Evolutionary conservation across 2,888 invertebrate genomes (phyloP).

Genomic region (Anoncus sp.): DNA sequence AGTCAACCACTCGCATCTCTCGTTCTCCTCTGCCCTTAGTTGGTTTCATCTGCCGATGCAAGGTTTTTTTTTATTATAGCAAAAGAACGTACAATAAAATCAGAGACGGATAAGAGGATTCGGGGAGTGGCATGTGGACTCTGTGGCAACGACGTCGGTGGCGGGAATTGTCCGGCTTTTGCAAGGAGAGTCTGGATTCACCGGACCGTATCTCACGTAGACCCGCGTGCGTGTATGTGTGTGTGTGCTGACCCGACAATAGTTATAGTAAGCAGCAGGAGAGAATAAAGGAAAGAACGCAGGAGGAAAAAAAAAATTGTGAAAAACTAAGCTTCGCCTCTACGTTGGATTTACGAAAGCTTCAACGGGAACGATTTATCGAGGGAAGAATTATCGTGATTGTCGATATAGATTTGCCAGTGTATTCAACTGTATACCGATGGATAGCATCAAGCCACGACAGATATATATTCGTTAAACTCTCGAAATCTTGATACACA

Average conservation of each 20-base stretch:
- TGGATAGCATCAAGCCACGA: background rate
- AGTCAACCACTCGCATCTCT: conserved; percentile 39
- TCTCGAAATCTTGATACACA: background rate
- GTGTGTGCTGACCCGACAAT: conserved; percentile 26
- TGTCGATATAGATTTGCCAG: conserved; percentile 5
- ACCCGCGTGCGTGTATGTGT: background rate
- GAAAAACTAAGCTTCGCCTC: background rate
- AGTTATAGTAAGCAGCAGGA: conserved; percentile 8
- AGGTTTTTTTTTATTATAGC: conserved; percentile 40
- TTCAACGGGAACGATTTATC: conserved; percentile 42
- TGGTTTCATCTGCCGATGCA: conserved; percentile 51
- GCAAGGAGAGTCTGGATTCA: conserved; percentile 41
- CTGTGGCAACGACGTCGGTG: conserved; percentile 43
- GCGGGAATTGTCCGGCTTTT: conserved; percentile 31
- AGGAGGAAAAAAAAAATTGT: conserved; percentile 7
- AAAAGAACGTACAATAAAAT: conserved; percentile 61
- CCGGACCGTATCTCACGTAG: conserved; percentile 59
- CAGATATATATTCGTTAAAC: background rate
- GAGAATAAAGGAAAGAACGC: conserved; percentile 21
- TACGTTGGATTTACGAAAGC: background rate
- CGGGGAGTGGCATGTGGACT: conserved; percentile 49
- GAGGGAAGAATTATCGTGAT: conserved; percentile 57
- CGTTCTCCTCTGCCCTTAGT: conserved; percentile 21
- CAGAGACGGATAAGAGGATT: conserved; percentile 66
- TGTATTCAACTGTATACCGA: background rate